Base-by-base conservation (phyloP, 2,113 vertebrate species). In the Chlorodrepanis virens region DNA sequence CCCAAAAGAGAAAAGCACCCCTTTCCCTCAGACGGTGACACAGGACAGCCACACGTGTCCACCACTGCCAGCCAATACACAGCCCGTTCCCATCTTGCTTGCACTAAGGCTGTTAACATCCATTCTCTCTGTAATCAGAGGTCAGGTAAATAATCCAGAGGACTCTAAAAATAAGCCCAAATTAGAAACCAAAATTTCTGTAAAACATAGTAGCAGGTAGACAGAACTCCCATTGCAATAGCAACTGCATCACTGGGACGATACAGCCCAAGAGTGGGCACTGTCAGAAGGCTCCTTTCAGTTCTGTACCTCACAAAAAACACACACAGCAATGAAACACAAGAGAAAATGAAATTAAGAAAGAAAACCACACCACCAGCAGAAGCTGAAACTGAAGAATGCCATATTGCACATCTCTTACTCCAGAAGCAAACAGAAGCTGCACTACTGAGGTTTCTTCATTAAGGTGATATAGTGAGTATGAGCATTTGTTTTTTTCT, bases 31-130 rank as follows among this genome's bases (percentile, higher is more conserved):
- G 53, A 8, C 21, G 12, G 1, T 14, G 50, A 42, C 37, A 65
- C 15, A 22, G 33, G 28, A 37, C 45, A 52, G n/a, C 27, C 0
- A 2, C 33, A 54, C 10, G 1, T 1, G 0, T 7, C 45, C 21
- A 11, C 12, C 59, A 12, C 42, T 29, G 64, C 19, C 71, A 74
- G 44, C 9, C n/a, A 37, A 37, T 1, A 45, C 14, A 29, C 35
- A n/a, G 47, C 27, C n/a, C 23, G 4, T 47, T 65, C 72, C n/a
- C 35, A 44, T 17, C 39, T 35, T 59, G 21, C 9, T 2, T 27
- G 29, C 37, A 15, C 60, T 67, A 25, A 71, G 33, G 72, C 27
- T 9, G 2, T 20, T 33, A 78, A 57, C 13, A 47, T 23, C 37
- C 19, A 28, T 29, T 23, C 18, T 65, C 29, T n/a, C 63, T 37